phyloP scores from a whole-genome alignment of 2,113 vertebrate species.

The Lophochroa leadbeateri region DNA sequence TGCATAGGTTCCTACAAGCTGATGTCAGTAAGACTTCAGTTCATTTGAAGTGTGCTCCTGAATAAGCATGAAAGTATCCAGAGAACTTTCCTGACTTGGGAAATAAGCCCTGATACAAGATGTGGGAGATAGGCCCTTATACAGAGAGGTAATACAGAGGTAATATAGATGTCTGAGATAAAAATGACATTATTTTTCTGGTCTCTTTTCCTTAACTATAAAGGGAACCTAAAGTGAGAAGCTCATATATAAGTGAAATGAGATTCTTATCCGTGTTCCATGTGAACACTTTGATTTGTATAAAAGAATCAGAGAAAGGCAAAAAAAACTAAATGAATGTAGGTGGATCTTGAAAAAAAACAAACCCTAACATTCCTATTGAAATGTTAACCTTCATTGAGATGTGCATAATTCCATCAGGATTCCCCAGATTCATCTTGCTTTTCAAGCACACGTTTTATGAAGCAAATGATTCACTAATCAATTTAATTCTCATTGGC shows the following conservation, averaged over 20 bases:
- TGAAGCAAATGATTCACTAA: not conserved
- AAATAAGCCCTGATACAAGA: not conserved
- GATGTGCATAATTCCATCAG: not conserved
- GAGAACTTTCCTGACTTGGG: not conserved
- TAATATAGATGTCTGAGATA: not conserved
- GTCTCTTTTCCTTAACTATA: not conserved
- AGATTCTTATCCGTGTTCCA: not conserved
- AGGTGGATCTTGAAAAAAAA: not conserved
- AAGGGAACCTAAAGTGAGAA: not conserved
- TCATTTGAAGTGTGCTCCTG: not conserved
- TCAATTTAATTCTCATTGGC: rapidly evolving
- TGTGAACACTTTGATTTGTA: not conserved
- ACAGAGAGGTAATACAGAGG: not conserved
- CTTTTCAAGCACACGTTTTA: not conserved
- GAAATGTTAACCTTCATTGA: not conserved
- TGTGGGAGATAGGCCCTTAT: not conserved
- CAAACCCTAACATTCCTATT: not conserved
- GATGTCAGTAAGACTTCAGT: not conserved
- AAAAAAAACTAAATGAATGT: not conserved
- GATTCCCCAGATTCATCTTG: not conserved
- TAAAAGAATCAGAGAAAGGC: not conserved
- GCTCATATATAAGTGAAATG: not conserved
- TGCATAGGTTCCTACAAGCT: not conserved
- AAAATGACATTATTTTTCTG: not conserved
- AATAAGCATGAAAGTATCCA: not conserved